Base-by-base conservation (phyloP, 2,113 vertebrate species). In the Ramphastos sulfuratus region DNA sequence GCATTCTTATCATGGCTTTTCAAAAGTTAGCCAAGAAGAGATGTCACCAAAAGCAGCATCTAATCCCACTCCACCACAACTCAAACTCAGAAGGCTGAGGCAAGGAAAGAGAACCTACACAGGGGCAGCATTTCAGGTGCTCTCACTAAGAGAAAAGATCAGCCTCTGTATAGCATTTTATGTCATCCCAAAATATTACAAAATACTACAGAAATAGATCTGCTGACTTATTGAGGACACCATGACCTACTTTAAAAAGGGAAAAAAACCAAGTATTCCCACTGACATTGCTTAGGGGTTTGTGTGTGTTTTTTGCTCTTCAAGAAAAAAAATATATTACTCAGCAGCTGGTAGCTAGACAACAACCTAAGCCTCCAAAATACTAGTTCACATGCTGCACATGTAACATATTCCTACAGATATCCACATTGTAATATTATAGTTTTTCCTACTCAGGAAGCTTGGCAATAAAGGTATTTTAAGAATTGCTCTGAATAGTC, bases 141-240 rank as follows among this genome's bases (percentile, higher is more conserved):
- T 85, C 64, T 37, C 73, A 48, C 50, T 66, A 24, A 39, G 8
- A 70, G 44, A 58, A 88, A 61, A 3, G 6, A 87, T 54, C 42
- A 61, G 65, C 13, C 31, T 56, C 71, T 17, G 4, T 3, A 6
- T 8, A 79, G 54, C 25, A 28, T 63, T 55, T 80, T 37, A 39
- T 23, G 13, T 72, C 77, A 87, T 4, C 80, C 2, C 3, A 61
- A 92, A 91, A 76, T 77, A 84, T 65, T 77, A 87, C 37, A 86
- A 67, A 92, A 94, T 92, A 67, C 46, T 86, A 94, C 91, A 72
- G 92, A 87, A 94, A 96, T 77, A 94, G 75, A 84, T 81, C 46
- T 87, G 50, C 46, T 88, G 82, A 85, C 71, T 93, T 95, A 87
- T 75, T 91, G 76, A 94, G 95, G 76, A 94, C 95, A 94, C 24